A percentile compares a stretch with the other conserved stretches of the same genome.
phyloP scores from a whole-genome alignment of 2,888 invertebrate species.

The Palloptera scutellata region DNA sequence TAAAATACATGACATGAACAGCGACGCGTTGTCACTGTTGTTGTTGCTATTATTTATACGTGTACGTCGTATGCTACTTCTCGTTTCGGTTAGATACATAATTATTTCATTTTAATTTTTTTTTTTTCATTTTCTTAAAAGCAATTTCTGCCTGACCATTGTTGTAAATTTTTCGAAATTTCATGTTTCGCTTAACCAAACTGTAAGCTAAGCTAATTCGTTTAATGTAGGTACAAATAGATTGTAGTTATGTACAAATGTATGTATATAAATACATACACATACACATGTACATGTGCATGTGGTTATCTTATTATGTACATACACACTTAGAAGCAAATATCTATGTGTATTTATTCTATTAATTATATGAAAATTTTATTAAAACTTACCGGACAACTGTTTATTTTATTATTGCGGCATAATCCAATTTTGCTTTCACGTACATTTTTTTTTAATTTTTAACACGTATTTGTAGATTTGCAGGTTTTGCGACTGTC shows the following conservation, averaged over 20 bases:
- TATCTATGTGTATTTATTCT: constrained; percentile 50
- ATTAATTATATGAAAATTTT: neutral
- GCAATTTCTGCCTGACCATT: constrained; percentile 61
- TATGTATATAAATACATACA: too few relatives aligned
- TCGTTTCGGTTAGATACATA: constrained; percentile 52
- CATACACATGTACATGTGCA: neutral
- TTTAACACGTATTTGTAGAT: too few relatives aligned
- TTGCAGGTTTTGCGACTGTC: too few relatives aligned
- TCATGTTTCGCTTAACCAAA: constrained; percentile 45
- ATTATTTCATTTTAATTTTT: constrained; percentile 45
- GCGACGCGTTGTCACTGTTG: constrained; percentile 33
- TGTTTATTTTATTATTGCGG: neutral
- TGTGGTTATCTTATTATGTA: neutral
- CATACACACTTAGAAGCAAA: neutral
- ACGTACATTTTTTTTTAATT: too few relatives aligned
- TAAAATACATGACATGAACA: too few relatives aligned
- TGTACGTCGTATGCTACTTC: constrained; percentile 2
- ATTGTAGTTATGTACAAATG: constrained; percentile 12
- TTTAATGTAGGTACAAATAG: constrained; percentile 20
- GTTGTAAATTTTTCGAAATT: constrained; percentile 58
- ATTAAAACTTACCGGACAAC: constrained; percentile 17
- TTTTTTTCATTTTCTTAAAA: constrained; percentile 53
- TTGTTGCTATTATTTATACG: constrained; percentile 26
- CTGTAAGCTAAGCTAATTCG: constrained; percentile 17
- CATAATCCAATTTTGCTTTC: too few relatives aligned